These are phyloP conservation scores for Furnarius figulus DNA, from an alignment of 2,113 vertebrate species.

Conservation along the genomic window DNA sequence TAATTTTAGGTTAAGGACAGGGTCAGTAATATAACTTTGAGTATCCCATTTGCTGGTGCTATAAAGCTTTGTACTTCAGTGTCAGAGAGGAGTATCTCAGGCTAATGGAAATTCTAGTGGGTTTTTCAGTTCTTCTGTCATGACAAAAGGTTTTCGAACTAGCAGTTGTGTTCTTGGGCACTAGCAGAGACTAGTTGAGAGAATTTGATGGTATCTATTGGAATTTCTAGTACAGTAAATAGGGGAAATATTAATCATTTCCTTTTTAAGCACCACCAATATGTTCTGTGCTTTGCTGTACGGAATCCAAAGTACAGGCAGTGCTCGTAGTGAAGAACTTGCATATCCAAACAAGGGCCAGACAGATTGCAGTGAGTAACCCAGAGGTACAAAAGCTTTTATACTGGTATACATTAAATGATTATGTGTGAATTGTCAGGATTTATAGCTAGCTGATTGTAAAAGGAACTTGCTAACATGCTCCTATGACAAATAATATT, in stretches of 20 bases:
- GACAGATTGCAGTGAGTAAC: neutral
- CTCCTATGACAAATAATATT: neutral
- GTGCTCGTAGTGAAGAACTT: slow-evolving; percentile 20
- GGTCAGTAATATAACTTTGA: neutral
- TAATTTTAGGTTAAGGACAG: neutral
- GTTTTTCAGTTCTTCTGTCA: neutral
- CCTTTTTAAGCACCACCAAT: slow-evolving; percentile 29
- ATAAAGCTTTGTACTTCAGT: neutral
- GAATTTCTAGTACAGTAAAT: neutral
- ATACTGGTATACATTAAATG: neutral
- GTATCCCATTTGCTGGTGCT: neutral
- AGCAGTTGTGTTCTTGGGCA: neutral
- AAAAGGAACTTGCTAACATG: neutral
- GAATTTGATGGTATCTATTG: neutral
- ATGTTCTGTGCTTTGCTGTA: neutral
- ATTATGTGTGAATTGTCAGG: neutral
- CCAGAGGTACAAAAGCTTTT: neutral
- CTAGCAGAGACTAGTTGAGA: neutral
- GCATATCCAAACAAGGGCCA: slow-evolving; percentile 4
- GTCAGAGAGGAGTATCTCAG: neutral
- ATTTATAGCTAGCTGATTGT: neutral
- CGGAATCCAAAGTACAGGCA: slow-evolving; percentile 33
- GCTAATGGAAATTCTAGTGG: neutral
- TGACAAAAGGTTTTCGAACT: neutral
- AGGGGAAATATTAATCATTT: slow-evolving; percentile 26